Conservation (phyloP, 2,888 invertebrate species). For the Drosophila leonis region DNA sequence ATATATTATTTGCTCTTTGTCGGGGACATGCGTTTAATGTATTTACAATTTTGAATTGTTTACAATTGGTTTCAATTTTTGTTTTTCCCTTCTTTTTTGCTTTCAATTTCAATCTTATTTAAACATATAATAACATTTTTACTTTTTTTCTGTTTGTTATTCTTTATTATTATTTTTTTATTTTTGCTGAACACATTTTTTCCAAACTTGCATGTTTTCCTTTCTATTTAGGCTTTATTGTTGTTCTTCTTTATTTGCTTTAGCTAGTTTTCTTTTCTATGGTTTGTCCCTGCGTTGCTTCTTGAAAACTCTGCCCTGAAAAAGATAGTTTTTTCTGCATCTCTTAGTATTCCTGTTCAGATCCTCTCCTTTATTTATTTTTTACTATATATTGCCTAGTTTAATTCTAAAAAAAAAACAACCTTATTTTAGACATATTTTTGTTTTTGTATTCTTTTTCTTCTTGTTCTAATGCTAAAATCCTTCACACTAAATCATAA, state of each 20-base stretch:
- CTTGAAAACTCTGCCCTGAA: constrained; percentile 30
- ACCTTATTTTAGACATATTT: constrained; percentile 63
- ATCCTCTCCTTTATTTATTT: constrained; percentile 20
- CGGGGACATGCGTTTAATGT: constrained; percentile 30
- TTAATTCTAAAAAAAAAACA: constrained; percentile 66
- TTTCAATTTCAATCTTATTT: constrained; percentile 44
- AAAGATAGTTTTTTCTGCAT: constrained; percentile 6
- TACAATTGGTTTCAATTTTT: constrained; percentile 61
- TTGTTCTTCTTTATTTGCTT: constrained; percentile 32
- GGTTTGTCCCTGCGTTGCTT: constrained; percentile 27
- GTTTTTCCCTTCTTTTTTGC: constrained; percentile 19
- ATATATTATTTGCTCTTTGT: constrained; percentile 7
- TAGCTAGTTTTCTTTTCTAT: constrained; percentile 25
- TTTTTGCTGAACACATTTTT: constrained; percentile 74
- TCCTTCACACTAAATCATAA: constrained; percentile 58
- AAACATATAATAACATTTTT: constrained; percentile 78
- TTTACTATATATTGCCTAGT: constrained; percentile 36
- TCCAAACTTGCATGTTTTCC: constrained; percentile 56
- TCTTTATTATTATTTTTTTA: neutral
- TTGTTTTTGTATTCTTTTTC: constrained; percentile 9
- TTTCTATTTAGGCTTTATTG: constrained; percentile 40
- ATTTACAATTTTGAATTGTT: constrained; percentile 60
- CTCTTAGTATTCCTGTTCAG: constrained; percentile 20
- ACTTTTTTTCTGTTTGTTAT: constrained; percentile 23
- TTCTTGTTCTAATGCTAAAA: constrained; percentile 46